Evolutionary conservation across 2,113 vertebrate genomes (phyloP), one percentile per base, ranked within the genome.

Genomic region (Lates calcarifer): DNA sequence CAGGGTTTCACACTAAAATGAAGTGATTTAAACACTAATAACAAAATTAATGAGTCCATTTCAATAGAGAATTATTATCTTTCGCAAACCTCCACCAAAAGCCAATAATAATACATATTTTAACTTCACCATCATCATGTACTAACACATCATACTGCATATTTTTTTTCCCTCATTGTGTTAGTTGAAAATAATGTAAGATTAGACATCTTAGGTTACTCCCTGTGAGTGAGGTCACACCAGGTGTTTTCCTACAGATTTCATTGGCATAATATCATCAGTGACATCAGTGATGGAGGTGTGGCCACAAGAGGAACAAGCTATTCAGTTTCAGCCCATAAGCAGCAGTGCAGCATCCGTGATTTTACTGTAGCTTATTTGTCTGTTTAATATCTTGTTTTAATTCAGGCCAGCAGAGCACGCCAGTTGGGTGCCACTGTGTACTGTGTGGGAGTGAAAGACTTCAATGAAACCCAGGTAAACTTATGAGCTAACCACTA

Each of bases 391-490:
- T 60, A 13, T 56, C 45, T 63, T 56, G 8, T 68, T 47, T 74
- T 29, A 0, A 64, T 84, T 17, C 90, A 99, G 98, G 98, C 98
- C 0, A 95, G 96, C 83, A 95, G 98, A 72, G 98, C 98, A 0
- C 95, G 98, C 0, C 97, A 98, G 72, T 89, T 99, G 35, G 98
- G 98, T 13, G 98, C 98, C 8, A 97, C 97, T 0, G 97, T 99
- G 0, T 99, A 99, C 74, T 99, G 98, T 41, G 97, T 99, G 1
- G 98, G 98, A 2, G 98, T 99, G 37, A 99, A 99, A 68, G 98
- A 99, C 92, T 99, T 99, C 93, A 98, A 99, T 61, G 98, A 99
- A 93, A 99, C 98, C 2, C 98, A 99, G 97, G 98, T 99, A 92
- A 89, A 65, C 31, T 35, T 20, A 3, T 26, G 6, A 10, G 26